These are phyloP conservation scores for Harpagifer antarcticus DNA, from an alignment of 2,797 vertebrate genomes.

Conservation along the genomic window DNA sequence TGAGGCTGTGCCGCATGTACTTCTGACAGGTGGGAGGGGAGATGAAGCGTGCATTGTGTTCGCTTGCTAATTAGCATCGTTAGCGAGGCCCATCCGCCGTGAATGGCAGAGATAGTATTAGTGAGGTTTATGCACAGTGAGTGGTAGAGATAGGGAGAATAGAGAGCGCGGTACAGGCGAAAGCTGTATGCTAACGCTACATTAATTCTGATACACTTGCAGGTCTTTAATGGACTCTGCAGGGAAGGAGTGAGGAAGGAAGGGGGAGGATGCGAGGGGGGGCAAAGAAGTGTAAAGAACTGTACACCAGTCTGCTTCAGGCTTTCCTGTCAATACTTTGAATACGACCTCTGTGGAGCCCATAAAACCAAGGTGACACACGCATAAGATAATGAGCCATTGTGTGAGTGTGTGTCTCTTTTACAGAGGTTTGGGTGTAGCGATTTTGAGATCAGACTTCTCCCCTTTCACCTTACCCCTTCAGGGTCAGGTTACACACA, in stretches of 20 bases:
- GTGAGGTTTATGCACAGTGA: conserved; percentile 73
- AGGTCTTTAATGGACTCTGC: conserved; percentile 73
- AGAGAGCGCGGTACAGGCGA: conserved; percentile 49
- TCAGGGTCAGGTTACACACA: conserved; percentile 71
- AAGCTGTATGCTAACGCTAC: conserved; percentile 70
- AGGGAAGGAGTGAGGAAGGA: conserved; percentile 16
- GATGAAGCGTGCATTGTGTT: conserved; percentile 82
- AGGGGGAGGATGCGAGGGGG: neutral
- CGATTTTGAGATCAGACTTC: conserved; percentile 78
- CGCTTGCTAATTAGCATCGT: conserved; percentile 84
- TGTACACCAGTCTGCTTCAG: conserved; percentile 62
- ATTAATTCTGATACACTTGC: conserved; percentile 75
- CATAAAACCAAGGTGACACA: conserved; percentile 73
- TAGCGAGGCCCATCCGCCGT: conserved; percentile 77
- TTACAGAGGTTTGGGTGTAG: conserved; percentile 50
- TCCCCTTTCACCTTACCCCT: conserved; percentile 71
- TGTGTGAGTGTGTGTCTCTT: conserved; percentile 41
- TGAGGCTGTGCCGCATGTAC: conserved; percentile 70
- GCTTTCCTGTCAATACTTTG: conserved; percentile 58
- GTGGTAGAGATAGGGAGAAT: conserved; percentile 70
- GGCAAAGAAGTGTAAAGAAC: conserved; percentile 57
- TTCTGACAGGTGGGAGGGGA: conserved; percentile 82
- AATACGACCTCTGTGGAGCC: conserved; percentile 57
- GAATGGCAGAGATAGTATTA: conserved; percentile 77
- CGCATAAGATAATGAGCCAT: conserved; percentile 64